A percentile compares a stretch with the other conserved stretches of the same genome.
These are phyloP conservation scores for Pipa parva DNA, from an alignment of 2,113 vertebrate genomes.

Conservation along the genomic window DNA sequence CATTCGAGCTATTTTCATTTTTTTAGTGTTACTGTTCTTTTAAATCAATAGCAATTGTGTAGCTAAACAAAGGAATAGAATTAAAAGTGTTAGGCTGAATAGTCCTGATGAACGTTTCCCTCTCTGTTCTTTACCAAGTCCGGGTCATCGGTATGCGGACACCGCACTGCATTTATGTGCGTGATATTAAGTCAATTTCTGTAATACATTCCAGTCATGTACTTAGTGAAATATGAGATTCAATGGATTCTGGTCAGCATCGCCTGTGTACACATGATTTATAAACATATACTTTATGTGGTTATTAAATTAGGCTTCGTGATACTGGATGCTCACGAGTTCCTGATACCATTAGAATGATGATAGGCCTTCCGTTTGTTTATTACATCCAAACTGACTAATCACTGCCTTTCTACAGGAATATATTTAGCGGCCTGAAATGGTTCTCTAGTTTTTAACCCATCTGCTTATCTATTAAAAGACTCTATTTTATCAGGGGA, in stretches of 20 bases:
- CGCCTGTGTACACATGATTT: constrained; percentile 23
- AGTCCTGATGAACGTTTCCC: too few species aligned
- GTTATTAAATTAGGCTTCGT: constrained; percentile 30
- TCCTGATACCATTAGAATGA: not conserved
- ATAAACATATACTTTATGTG: constrained; percentile 32
- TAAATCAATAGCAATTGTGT: too few species aligned
- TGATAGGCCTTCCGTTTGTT: not conserved
- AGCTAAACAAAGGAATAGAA: too few species aligned
- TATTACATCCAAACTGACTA: constrained; percentile 1
- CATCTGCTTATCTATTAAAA: constrained; percentile 5
- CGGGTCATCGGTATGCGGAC: too few species aligned
- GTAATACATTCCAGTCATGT: constrained; percentile 21
- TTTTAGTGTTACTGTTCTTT: too few species aligned
- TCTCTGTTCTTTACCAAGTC: too few species aligned
- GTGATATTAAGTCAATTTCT: not conserved
- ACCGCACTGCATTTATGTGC: too few species aligned
- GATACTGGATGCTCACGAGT: not conserved
- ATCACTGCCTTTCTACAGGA: not conserved
- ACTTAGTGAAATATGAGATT: constrained; percentile 6
- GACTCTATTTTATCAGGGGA: not conserved
- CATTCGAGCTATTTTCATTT: too few species aligned
- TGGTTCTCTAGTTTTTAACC: constrained; percentile 4
- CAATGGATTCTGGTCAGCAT: constrained; percentile 24
- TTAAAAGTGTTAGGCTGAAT: too few species aligned
- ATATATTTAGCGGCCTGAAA: constrained; percentile 14